Percentiles rank a stretch among this genome's conserved stretches.
These are phyloP conservation scores for Eulimnadia texana DNA, from an alignment of 1,140 invertebrate species.

Conservation along the genomic window DNA sequence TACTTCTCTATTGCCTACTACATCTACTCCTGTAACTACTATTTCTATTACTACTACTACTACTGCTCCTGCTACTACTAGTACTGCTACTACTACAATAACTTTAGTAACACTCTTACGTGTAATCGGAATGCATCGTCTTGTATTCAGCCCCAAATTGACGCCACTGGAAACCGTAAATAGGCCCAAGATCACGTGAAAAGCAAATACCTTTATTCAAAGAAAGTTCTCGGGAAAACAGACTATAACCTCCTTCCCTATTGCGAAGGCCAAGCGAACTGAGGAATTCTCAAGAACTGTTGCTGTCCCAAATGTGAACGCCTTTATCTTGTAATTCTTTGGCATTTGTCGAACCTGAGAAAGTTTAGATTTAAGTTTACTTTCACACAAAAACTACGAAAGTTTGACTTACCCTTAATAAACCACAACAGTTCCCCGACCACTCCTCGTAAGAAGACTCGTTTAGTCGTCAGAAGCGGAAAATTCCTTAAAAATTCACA, in stretches of 20 bases:
- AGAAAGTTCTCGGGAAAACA: too few relatives aligned
- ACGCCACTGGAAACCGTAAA: constrained; percentile 99
- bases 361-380: too few relatives aligned
- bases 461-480: constrained; percentile 90
- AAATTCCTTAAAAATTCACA: constrained; percentile 50
- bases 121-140: constrained; percentile 71
- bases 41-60: too few relatives aligned
- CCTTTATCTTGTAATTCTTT: constrained; percentile 68
- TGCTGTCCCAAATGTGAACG: constrained; percentile 96
- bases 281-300: constrained; percentile 79
- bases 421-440: constrained; percentile 95
- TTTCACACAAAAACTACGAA: too few relatives aligned
- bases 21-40: too few relatives aligned
- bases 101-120: too few relatives aligned
- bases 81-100: too few relatives aligned
- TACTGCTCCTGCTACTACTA: too few relatives aligned
- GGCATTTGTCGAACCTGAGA: constrained; percentile 74
- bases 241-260: constrained; percentile 74
- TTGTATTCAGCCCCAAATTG: constrained; percentile 91
- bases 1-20: too few relatives aligned
- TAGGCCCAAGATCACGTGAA: constrained; percentile 82
- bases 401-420: constrained; percentile 43
- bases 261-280: constrained; percentile 74
- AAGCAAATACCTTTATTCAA: too few relatives aligned
- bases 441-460: constrained; percentile 84